Base-by-base conservation (phyloP, 2,797 vertebrate genomes). In the Crocodylus rhombifer region DNA sequence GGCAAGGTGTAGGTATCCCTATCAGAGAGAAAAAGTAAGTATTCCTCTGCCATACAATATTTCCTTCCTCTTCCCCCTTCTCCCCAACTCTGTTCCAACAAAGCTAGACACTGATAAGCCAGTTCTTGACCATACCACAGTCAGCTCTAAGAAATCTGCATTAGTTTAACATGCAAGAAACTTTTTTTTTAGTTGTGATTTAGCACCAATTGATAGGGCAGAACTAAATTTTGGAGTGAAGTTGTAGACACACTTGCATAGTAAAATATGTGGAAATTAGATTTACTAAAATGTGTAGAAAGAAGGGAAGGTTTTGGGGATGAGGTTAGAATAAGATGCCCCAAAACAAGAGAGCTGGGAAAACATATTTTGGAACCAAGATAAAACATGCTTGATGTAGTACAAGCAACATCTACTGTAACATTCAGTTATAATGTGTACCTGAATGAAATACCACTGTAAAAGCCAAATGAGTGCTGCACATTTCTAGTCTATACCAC, bases 201-300 rank as follows among this genome's bases (percentile, higher is more conserved):
- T 67, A 63, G 82, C 55, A 82, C 55, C 4, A 77, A n/a, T 7
- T 56, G 33, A 80, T 51, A 33, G 71, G 64, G 63, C 60, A 61
- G 28, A 84, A 92, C 82, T 25, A 65, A 85, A 75, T 55, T 84
- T 82, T 81, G 81, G 91, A 93, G 55, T 23, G 84, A 93, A 71
- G 23, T 58, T 91, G 65, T 36, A 91, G 80, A 87, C 67, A 55
- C 42, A 91, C 65, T 92, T 75, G 67, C 2, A n/a, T 4, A 10
- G 73, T 62, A 91, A 67, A 91, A 93, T 8, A 64, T 25, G 84
- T 1, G 92, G 28, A 90, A 96, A 73, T 88, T 14, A 75, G 58
- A 80, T 5, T 3, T 57, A 84, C 83, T 83, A 51, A 51, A 51
- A 51, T 51, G 42, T 51, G 42, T 10, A 92, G 55, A 84, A 91